Percentiles rank a stretch among this genome's conserved stretches.
Conservation (phyloP, 2,113 vertebrate genomes). For the Acanthisitta chloris region DNA sequence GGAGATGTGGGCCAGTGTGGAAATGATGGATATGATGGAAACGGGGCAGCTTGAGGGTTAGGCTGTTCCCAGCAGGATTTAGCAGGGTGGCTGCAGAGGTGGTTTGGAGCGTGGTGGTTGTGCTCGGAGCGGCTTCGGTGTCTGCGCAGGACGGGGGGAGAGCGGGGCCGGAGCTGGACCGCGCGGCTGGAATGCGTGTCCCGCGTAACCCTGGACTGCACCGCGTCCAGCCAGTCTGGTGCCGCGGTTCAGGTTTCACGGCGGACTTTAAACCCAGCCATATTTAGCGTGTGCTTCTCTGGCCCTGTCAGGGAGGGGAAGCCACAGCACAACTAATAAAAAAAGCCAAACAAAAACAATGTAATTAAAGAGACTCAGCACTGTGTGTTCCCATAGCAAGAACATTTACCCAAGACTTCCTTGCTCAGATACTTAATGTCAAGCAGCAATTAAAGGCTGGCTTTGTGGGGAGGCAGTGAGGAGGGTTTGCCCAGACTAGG, state of each 20-base stretch:
- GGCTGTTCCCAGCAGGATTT: not conserved
- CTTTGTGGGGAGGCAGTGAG: not conserved
- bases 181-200: conserved; percentile 71
- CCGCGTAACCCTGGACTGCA: conserved; percentile 71
- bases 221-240: conserved; percentile 89
- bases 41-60: not conserved
- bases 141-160: not conserved
- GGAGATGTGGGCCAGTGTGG: not conserved
- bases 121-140: not conserved
- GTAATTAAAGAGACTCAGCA: conserved; percentile 70
- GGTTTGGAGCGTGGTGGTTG: not conserved
- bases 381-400: conserved; percentile 67
- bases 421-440: conserved; percentile 37
- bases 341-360: conserved; percentile 68
- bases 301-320: conserved; percentile 44
- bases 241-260: conserved; percentile 87
- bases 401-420: conserved; percentile 58
- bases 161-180: conserved; percentile 45
- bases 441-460: conserved; percentile 35
- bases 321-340: conserved; percentile 62
- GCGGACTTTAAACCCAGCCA: conserved; percentile 77
- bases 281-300: conserved; percentile 81
- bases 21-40: not conserved
- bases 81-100: not conserved
- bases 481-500: not conserved